phyloP scores from a whole-genome alignment of 1,140 invertebrate species.

The Orussus abietinus region DNA sequence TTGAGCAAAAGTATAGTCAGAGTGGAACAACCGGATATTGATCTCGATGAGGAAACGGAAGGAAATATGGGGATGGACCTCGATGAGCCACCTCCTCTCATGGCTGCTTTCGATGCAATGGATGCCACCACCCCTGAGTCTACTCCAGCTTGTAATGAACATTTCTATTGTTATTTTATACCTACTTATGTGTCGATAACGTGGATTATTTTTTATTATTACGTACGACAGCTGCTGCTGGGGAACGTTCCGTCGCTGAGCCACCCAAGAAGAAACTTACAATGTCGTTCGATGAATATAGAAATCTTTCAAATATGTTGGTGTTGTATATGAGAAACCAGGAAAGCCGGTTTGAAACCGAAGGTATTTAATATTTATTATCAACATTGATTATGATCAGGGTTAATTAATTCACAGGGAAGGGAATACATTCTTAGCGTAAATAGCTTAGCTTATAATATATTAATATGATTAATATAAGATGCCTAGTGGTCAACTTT shows the following conservation, averaged over 20 bases:
- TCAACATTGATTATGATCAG: background rate
- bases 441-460: too few species aligned
- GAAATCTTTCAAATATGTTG: constrained; percentile 86
- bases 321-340: constrained; percentile 83
- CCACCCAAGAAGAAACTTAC: constrained; percentile 77
- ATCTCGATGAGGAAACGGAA: constrained; percentile 73
- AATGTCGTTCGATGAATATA: constrained; percentile 94
- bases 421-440: constrained; percentile 6
- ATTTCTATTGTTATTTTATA: background rate
- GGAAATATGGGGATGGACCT: constrained; percentile 52
- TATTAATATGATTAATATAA: background rate
- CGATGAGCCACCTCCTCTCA: constrained; percentile 48
- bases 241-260: constrained; percentile 21
- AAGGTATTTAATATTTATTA: constrained; percentile 51
- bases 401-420: background rate
- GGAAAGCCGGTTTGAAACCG: constrained; percentile 66
- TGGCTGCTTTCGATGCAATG: constrained; percentile 42
- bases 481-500: too few species aligned
- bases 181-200: background rate
- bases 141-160: constrained; percentile 13
- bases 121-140: too few species aligned
- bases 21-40: constrained; percentile 96
- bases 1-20: constrained; percentile 98
- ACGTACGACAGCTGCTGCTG: constrained; percentile 8
- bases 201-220: constrained; percentile 9